phyloP scores from a whole-genome alignment of 1,140 invertebrate species.

The Danaus plexippus region DNA sequence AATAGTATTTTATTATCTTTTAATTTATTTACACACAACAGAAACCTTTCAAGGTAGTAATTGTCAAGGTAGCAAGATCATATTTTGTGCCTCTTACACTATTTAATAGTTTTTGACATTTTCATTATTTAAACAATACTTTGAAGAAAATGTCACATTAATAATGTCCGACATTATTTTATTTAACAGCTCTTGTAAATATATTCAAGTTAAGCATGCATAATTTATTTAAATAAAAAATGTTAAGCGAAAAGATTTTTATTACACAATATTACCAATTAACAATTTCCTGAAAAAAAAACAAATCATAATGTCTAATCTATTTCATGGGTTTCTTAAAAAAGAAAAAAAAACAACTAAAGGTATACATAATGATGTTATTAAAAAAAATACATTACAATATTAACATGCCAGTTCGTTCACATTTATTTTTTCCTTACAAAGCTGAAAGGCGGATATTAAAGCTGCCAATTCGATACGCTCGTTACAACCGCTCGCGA shows the following conservation, averaged over 20 bases:
- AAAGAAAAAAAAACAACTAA: constrained; percentile 3
- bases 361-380: neutral
- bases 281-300: too few species aligned
- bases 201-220: constrained; percentile 6
- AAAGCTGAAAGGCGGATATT: constrained; percentile 83
- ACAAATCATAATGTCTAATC: too few species aligned
- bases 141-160: too few species aligned
- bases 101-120: constrained; percentile 3
- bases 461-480: constrained; percentile 88
- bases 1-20: too few species aligned
- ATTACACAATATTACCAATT: too few species aligned
- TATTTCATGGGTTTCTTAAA: too few species aligned
- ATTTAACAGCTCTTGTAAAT: constrained; percentile 11
- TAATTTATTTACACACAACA: too few species aligned
- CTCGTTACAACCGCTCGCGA: constrained; percentile 85
- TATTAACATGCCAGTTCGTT: constrained; percentile 16
- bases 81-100: neutral
- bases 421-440: constrained; percentile 73
- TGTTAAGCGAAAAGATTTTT: neutral
- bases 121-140: too few species aligned
- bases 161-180: too few species aligned
- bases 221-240: constrained; percentile 1
- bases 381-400: constrained; percentile 3
- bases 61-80: neutral
- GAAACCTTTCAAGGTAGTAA: neutral